Conservation (phyloP, 1,140 invertebrate species). For the Bathynomus jamesi region DNA sequence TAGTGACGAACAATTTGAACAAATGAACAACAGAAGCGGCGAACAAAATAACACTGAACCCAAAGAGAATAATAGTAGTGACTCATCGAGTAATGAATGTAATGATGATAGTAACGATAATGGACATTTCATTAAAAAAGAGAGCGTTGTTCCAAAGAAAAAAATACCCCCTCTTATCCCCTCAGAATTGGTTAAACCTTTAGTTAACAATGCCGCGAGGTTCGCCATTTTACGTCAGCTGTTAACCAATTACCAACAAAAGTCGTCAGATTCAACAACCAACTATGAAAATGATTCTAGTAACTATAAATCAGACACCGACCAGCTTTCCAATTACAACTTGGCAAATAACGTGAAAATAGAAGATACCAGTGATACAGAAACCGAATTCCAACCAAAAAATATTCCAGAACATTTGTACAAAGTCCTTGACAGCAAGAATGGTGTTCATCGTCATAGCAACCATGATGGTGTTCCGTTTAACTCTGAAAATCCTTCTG, state of each 20-base stretch:
- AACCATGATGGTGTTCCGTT: no score
- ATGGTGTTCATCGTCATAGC: no score
- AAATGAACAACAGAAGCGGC: not conserved
- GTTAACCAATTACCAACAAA: not conserved
- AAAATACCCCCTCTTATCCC: not conserved
- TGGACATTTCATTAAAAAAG: no score
- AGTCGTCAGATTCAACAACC: not conserved
- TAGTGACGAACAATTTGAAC: not conserved
- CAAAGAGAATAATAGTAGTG: not conserved
- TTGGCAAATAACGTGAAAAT: not conserved
- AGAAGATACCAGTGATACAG: not conserved
- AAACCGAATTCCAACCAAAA: not conserved
- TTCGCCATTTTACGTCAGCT: not conserved
- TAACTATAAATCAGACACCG: not conserved
- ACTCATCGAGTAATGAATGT: not conserved
- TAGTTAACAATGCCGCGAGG: not conserved
- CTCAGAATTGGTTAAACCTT: not conserved
- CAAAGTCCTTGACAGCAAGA: not conserved
- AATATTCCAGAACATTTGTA: not conserved
- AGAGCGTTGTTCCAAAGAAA: not conserved
- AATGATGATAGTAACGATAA: not conserved
- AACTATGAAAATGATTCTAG: not conserved
- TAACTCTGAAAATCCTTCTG: no score
- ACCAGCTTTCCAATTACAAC: not conserved
- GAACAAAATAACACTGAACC: not conserved